Evolutionary conservation across 2,888 invertebrate species (phyloP).

Genomic region (Diloba caeruleocephala): DNA sequence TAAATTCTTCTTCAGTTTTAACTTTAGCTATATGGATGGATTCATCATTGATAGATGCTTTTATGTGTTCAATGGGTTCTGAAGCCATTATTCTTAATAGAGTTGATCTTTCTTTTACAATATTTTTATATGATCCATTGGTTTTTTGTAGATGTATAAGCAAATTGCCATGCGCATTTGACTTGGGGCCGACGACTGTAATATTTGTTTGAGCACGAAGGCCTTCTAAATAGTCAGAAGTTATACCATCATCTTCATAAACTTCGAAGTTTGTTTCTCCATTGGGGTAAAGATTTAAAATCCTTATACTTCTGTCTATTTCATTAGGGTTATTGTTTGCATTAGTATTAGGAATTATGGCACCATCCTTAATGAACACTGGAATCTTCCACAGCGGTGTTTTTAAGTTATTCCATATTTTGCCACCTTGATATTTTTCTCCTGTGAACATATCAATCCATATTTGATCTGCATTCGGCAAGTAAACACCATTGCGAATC

Average conservation of each 20-base stretch:
- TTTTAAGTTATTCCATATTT: conserved; percentile 73
- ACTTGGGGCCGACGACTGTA: conserved; percentile 61
- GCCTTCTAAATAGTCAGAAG: conserved; percentile 69
- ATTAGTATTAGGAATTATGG: conserved; percentile 80
- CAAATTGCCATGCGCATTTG: conserved; percentile 66
- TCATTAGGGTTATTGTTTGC: conserved; percentile 78
- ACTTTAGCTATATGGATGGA: conserved; percentile 63
- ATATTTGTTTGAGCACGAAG: conserved; percentile 71
- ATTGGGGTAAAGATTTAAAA: conserved; percentile 76
- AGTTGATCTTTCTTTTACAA: conserved; percentile 72
- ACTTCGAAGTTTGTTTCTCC: conserved; percentile 66
- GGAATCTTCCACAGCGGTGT: conserved; percentile 82
- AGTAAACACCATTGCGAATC: conserved; percentile 73
- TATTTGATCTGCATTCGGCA: conserved; percentile 73
- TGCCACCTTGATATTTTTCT: conserved; percentile 79
- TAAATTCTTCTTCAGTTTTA: conserved; percentile 68
- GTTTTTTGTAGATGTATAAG: conserved; percentile 72
- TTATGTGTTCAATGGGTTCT: conserved; percentile 62
- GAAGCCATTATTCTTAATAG: conserved; percentile 74
- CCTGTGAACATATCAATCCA: conserved; percentile 84
- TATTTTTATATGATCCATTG: conserved; percentile 69
- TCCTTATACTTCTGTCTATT: conserved; percentile 72
- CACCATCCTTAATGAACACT: conserved; percentile 79
- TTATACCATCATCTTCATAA: conserved; percentile 83
- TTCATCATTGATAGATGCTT: conserved; percentile 69